Percentiles rank a stretch among this genome's conserved stretches.
These are phyloP conservation scores for Macrotrachela quadricornifera DNA, from an alignment of 1,140 invertebrate species.

Conservation along the genomic window DNA sequence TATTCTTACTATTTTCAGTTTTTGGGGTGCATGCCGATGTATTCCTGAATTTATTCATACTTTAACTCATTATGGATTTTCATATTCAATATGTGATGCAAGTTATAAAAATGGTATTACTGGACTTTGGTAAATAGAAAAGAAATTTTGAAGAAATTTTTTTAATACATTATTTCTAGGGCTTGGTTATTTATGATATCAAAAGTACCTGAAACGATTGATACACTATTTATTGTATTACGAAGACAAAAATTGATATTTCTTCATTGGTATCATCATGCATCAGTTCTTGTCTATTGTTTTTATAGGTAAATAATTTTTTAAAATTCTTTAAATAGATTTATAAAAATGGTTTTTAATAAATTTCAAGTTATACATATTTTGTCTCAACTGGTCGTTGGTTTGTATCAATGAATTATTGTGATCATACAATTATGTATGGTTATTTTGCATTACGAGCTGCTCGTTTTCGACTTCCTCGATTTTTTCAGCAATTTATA, in stretches of 20 bases:
- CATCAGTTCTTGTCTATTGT: constrained; percentile 60
- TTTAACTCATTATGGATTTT: constrained; percentile 61
- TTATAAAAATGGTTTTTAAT: too few relatives aligned
- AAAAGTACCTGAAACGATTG: constrained; percentile 77
- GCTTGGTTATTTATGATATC: constrained; percentile 53
- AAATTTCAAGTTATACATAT: too few relatives aligned
- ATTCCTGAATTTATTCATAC: constrained; percentile 51
- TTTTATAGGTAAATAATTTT: too few relatives aligned
- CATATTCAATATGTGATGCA: constrained; percentile 66
- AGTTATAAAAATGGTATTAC: constrained; percentile 40
- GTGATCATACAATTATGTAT: constrained; percentile 88
- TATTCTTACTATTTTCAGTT: constrained; percentile 68
- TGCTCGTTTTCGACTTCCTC: constrained; percentile 61
- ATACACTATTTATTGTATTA: constrained; percentile 84
- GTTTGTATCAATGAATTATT: constrained; percentile 98
- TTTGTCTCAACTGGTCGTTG: constrained; percentile 38
- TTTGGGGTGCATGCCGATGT: constrained; percentile 54
- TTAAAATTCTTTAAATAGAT: too few relatives aligned
- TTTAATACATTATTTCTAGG: too few relatives aligned
- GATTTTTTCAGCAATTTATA: constrained; percentile 65
- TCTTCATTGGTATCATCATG: constrained; percentile 65
- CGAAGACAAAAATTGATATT: constrained; percentile 92
- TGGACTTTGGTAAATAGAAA: constrained; percentile 37
- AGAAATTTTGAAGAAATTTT: too few relatives aligned
- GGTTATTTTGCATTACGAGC: constrained; percentile 77